Percentiles rank a stretch among this genome's conserved stretches.
Conservation (phyloP, 1,140 invertebrate species). For the Aphidius ervi region DNA sequence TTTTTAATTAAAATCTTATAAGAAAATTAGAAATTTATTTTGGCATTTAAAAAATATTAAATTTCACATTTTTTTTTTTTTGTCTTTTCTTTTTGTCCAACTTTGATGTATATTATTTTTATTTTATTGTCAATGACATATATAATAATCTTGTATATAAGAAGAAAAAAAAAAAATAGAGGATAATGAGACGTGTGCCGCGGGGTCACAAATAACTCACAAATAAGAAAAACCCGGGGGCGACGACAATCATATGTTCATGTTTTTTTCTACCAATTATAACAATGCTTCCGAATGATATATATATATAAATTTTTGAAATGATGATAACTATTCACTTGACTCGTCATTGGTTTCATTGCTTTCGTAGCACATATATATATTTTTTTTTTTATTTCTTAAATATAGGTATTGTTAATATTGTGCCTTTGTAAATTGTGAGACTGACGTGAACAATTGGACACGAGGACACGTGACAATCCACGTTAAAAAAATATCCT, state of each 20-base stretch:
- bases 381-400: background rate
- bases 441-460: constrained; percentile 24
- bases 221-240: constrained; percentile 1
- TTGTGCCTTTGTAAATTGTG: background rate
- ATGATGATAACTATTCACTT: constrained; percentile 10
- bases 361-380: background rate
- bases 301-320: background rate
- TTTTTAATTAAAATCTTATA: no score
- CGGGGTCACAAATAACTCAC: constrained; percentile 12
- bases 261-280: constrained; percentile 14
- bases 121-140: no score
- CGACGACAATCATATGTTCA: background rate
- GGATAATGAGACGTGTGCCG: constrained; percentile 45
- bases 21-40: no score
- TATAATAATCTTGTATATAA: no score
- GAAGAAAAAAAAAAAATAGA: constrained; percentile 19
- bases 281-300: background rate
- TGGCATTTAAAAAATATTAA: no score
- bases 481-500: constrained; percentile 35
- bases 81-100: no score
- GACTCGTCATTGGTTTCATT: constrained; percentile 12
- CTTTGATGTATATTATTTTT: no score
- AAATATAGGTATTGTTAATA: background rate
- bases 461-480: constrained; percentile 43
- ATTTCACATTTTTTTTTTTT: no score